Conservation (phyloP, 2,797 vertebrate species). For the Melanitta fusca region DNA sequence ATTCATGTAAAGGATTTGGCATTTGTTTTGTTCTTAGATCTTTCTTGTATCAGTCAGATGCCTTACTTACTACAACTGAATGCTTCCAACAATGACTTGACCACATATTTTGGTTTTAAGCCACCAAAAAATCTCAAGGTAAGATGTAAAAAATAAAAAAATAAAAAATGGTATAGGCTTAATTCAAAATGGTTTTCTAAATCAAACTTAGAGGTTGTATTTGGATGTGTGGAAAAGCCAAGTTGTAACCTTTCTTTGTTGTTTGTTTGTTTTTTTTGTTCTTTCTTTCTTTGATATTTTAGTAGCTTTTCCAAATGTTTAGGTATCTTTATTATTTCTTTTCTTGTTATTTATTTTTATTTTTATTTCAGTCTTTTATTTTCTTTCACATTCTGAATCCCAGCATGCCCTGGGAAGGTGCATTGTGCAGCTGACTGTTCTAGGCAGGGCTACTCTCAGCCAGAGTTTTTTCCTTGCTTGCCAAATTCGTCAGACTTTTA, state of each 20-base stretch:
- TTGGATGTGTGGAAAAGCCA: neutral
- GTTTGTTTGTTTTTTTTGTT: neutral
- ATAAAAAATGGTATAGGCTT: neutral
- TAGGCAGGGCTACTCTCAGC: neutral
- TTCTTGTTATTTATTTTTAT: no score
- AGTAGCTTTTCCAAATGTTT: neutral
- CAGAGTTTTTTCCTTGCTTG: neutral
- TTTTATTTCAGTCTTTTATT: neutral
- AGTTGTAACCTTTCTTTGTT: neutral
- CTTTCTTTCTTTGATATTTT: neutral
- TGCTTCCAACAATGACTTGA: conserved; percentile 89
- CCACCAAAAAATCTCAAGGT: conserved; percentile 92
- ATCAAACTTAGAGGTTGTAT: neutral
- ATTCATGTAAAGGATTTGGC: neutral
- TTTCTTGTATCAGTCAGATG: conserved; percentile 91
- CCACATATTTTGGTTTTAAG: conserved; percentile 86
- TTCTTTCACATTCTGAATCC: neutral
- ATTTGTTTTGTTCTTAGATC: conserved; percentile 78
- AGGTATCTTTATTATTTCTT: no score
- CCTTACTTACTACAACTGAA: conserved; percentile 88
- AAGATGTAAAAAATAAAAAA: neutral
- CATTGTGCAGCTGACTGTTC: neutral
- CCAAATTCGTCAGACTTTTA: neutral
- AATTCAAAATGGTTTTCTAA: neutral
- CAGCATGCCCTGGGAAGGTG: accelerated